These are phyloP conservation scores for Psephotus haematonotus DNA, from an alignment of 2,113 vertebrate species.

Conservation along the genomic window DNA sequence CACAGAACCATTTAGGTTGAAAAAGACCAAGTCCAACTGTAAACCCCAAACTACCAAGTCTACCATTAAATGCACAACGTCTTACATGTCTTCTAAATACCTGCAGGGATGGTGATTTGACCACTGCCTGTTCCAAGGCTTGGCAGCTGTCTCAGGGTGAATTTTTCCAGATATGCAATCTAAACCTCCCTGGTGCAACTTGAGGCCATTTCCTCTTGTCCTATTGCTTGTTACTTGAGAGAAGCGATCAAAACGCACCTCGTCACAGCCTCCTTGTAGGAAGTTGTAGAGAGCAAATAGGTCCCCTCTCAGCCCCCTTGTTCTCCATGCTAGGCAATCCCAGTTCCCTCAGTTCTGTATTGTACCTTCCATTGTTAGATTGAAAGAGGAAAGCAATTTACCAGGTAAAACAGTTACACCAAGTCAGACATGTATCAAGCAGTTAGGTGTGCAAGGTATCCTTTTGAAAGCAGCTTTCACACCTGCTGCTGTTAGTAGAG, in stretches of 20 bases:
- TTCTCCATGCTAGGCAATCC: neutral
- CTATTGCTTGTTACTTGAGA: neutral
- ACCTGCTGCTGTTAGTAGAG: neutral
- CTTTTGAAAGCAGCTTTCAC: neutral
- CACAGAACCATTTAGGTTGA: neutral
- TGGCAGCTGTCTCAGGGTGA: neutral
- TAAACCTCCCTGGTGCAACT: neutral
- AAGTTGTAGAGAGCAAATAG: neutral
- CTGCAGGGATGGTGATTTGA: too few relatives aligned
- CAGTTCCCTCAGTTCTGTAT: neutral
- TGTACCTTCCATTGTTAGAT: neutral
- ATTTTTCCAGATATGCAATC: neutral
- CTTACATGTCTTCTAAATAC: neutral
- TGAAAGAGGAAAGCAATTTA: neutral
- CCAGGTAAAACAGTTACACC: neutral
- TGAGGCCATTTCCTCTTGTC: neutral
- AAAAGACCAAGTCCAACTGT: accelerated
- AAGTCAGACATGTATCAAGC: neutral
- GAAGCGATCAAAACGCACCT: accelerated
- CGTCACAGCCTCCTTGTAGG: accelerated
- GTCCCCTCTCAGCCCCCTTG: neutral
- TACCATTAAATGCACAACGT: neutral
- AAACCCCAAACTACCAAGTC: neutral
- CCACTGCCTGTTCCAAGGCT: neutral
- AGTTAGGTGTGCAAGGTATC: accelerated